Evolutionary conservation across 2,888 invertebrate species (phyloP).

Genomic region (Apamea anceps): DNA sequence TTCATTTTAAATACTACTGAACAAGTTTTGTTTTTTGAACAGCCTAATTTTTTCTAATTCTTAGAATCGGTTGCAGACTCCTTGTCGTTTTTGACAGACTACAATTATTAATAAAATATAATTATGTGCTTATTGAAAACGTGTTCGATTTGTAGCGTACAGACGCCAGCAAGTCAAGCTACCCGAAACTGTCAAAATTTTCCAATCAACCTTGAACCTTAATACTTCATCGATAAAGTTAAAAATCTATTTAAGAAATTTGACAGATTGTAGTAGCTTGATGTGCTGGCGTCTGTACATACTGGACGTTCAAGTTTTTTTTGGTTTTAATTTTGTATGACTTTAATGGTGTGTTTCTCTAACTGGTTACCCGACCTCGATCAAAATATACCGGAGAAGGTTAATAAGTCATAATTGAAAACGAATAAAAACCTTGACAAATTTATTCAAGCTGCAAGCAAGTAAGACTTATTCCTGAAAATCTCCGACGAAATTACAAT

Average conservation of each 20-base stretch:
- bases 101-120: background rate
- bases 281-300: too few relatives aligned
- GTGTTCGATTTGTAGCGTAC: background rate
- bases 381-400: background rate
- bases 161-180: too few relatives aligned
- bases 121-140: background rate
- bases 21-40: background rate
- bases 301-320: background rate
- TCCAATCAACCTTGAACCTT: too few relatives aligned
- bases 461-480: background rate
- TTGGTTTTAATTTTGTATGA: background rate
- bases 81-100: background rate
- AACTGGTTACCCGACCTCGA: background rate
- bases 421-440: too few relatives aligned
- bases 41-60: background rate
- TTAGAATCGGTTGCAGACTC: background rate
- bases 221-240: too few relatives aligned
- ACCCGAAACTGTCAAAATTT: too few relatives aligned
- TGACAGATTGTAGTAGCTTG: too few relatives aligned
- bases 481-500: slow-evolving; percentile 12
- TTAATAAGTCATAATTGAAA: background rate
- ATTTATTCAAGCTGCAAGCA: too few relatives aligned
- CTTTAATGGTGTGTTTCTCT: background rate
- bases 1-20: background rate
- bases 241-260: too few relatives aligned